phyloP scores from a whole-genome alignment of 2,113 vertebrate genomes.

The Saguinus imperator region DNA sequence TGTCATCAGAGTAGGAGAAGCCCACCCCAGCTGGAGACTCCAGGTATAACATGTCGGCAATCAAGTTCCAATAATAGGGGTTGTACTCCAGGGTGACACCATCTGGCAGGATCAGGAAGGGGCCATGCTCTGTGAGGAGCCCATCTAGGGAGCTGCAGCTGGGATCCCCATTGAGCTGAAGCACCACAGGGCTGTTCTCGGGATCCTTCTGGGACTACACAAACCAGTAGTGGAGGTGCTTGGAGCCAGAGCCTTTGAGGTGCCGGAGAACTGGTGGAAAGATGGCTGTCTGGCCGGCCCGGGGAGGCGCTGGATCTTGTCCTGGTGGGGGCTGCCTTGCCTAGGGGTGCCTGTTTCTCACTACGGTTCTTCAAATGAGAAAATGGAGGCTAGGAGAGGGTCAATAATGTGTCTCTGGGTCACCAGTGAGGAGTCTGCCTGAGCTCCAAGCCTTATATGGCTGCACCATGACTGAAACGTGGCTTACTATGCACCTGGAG shows the following conservation, averaged over 20 bases:
- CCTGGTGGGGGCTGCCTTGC: too few relatives aligned
- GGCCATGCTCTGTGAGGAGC: slow-evolving; percentile 94
- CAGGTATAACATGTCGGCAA: slow-evolving; percentile 94
- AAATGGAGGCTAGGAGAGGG: neutral
- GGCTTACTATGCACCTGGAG: neutral
- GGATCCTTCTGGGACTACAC: too few relatives aligned
- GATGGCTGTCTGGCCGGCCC: too few relatives aligned
- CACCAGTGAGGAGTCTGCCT: neutral
- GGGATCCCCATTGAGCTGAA: slow-evolving; percentile 97
- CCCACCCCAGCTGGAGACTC: slow-evolving; percentile 96
- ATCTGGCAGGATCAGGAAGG: slow-evolving; percentile 94
- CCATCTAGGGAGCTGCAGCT: slow-evolving; percentile 97
- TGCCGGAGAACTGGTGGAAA: too few relatives aligned
- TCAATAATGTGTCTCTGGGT: neutral
- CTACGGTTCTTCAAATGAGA: neutral
- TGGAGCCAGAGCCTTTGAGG: too few relatives aligned
- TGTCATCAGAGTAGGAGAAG: slow-evolving; percentile 93
- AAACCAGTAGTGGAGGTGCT: too few relatives aligned
- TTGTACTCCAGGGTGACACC: slow-evolving; percentile 91
- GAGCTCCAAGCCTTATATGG: neutral
- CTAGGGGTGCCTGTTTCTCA: neutral
- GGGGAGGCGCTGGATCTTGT: too few relatives aligned
- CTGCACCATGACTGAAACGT: neutral
- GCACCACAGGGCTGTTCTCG: slow-evolving; percentile 88
- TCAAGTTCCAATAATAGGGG: slow-evolving; percentile 94